Evolutionary conservation across 2,888 invertebrate genomes (phyloP).

Genomic region (Ashinkailepas kermadecensis): DNA sequence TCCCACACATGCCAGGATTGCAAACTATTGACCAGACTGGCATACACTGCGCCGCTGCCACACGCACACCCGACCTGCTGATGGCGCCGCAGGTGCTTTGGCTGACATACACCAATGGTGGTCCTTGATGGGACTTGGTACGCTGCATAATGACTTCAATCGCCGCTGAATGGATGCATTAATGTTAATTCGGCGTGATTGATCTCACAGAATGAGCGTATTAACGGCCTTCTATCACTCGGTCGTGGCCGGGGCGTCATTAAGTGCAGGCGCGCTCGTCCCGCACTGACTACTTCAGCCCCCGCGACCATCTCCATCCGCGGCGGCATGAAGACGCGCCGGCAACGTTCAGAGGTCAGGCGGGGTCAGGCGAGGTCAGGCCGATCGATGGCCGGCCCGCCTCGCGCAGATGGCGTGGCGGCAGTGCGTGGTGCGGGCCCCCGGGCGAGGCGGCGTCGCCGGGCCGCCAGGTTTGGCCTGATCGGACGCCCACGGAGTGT

Average conservation of each 20-base stretch:
- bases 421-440: no score
- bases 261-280: neutral
- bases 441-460: no score
- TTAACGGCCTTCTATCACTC: neutral
- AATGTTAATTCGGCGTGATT: neutral
- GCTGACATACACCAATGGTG: no score
- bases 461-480: no score
- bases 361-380: neutral
- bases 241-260: neutral
- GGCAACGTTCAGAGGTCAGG: neutral
- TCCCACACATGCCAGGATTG: no score
- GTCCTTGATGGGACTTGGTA: neutral
- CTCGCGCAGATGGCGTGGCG: no score
- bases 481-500: no score
- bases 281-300: neutral
- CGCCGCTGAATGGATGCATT: neutral
- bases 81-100: no score
- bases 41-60: no score
- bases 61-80: no score
- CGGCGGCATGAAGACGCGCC: neutral
- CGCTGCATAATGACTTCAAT: neutral
- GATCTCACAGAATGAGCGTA: neutral
- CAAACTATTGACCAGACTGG: no score
- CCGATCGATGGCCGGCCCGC: neutral
- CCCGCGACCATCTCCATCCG: neutral